These are phyloP conservation scores for Catalaphyllia jardinei DNA, from an alignment of 64 coral and sea anemone species.

Conservation along the genomic window DNA sequence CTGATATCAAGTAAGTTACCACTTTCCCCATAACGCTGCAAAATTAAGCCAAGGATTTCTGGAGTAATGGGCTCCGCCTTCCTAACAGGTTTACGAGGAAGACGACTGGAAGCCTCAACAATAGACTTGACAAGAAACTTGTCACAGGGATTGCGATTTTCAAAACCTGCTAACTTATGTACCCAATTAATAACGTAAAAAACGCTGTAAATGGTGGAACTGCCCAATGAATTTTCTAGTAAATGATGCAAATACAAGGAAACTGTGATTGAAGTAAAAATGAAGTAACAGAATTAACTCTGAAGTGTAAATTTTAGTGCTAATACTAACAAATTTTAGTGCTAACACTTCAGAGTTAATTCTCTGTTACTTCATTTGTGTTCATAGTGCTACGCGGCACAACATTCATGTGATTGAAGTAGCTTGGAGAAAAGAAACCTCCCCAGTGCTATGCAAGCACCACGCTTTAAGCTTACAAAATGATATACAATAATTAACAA, in stretches of 20 bases:
- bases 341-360: too few relatives aligned
- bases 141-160: not conserved
- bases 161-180: constrained; percentile 8
- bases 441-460: too few relatives aligned
- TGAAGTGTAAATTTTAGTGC: too few relatives aligned
- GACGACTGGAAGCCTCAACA: constrained; percentile 6
- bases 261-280: not conserved
- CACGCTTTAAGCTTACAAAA: too few relatives aligned
- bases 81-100: not conserved
- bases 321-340: too few relatives aligned
- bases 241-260: not conserved
- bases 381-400: too few relatives aligned
- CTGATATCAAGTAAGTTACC: not conserved
- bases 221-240: too few relatives aligned
- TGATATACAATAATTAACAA: too few relatives aligned
- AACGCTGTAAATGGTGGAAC: not conserved
- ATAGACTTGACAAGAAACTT: constrained; percentile 16
- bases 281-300: too few relatives aligned
- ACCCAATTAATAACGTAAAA: not conserved
- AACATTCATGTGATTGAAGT: too few relatives aligned
- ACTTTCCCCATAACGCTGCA: not conserved
- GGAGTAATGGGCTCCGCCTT: not conserved
- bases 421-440: not conserved
- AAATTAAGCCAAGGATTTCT: constrained; percentile 1
- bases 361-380: too few relatives aligned